A percentile compares a stretch with the other conserved stretches of the same genome.
Conservation (phyloP, 1,140 invertebrate genomes). For the Maconellicoccus hirsutus region DNA sequence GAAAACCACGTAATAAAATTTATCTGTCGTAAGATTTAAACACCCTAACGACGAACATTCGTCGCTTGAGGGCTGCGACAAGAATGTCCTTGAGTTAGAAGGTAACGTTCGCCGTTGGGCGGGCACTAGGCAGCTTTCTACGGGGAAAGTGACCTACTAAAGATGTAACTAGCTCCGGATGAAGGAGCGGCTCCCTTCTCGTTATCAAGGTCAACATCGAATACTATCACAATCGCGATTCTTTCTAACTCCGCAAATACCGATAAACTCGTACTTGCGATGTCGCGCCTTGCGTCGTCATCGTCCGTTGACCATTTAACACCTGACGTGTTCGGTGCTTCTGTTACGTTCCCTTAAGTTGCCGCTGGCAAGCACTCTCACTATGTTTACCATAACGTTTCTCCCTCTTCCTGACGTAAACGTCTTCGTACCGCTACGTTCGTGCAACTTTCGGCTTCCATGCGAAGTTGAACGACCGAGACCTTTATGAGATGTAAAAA, state of each 20-base stretch:
- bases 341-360: neutral
- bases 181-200: conserved; percentile 20
- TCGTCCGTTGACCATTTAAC: conserved; percentile 2
- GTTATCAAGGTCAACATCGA: conserved; percentile 21
- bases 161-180: conserved; percentile 22
- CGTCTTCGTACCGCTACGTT: neutral
- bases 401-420: neutral
- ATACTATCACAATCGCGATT: conserved; percentile 12
- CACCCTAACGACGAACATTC: neutral
- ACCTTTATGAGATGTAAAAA: neutral
- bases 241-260: neutral
- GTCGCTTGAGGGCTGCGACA: conserved; percentile 12
- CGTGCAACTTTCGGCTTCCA: neutral
- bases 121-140: conserved; percentile 14
- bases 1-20: neutral
- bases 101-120: conserved; percentile 16
- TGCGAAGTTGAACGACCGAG: neutral
- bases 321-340: neutral
- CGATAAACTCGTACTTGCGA: neutral
- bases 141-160: conserved; percentile 21
- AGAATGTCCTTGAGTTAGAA: conserved; percentile 14
- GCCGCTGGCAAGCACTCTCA: neutral
- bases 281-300: neutral
- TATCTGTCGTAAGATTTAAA: neutral
- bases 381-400: neutral